These are phyloP conservation scores for Apeltes quadracus DNA, from an alignment of 2,113 vertebrate species.

Conservation along the genomic window DNA sequence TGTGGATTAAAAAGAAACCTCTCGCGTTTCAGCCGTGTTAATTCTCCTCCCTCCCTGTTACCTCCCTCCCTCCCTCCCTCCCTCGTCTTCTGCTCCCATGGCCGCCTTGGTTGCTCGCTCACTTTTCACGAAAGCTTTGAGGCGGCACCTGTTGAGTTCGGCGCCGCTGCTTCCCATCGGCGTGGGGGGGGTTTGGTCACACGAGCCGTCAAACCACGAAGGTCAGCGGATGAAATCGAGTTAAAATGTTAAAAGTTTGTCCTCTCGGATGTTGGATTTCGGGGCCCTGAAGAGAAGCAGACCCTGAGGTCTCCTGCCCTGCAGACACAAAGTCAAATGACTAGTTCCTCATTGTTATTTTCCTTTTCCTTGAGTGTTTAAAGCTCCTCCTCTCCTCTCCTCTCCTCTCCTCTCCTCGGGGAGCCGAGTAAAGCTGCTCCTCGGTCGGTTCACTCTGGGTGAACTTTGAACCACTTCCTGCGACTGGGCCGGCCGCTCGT, in stretches of 20 bases:
- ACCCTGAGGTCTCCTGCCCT: constrained; percentile 41
- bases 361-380: constrained; percentile 53
- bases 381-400: constrained; percentile 60
- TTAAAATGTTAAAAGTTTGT: neutral
- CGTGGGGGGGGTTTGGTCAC: constrained; percentile 1
- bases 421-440: constrained; percentile 84
- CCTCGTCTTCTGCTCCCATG: constrained; percentile 15
- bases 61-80: neutral
- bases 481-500: constrained; percentile 84
- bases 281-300: constrained; percentile 80
- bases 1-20: constrained; percentile 37
- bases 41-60: neutral
- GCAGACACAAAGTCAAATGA: constrained; percentile 72
- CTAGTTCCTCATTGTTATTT: constrained; percentile 22
- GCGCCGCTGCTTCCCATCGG: neutral
- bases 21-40: constrained; percentile 26
- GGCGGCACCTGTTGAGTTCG: constrained; percentile 52
- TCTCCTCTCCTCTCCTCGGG: constrained; percentile 55
- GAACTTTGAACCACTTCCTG: constrained; percentile 92
- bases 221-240: neutral
- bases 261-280: neutral
- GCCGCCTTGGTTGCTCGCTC: constrained; percentile 13
- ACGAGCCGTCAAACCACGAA: constrained; percentile 10
- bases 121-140: constrained; percentile 31
- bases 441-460: constrained; percentile 92